Evolutionary conservation across 1,140 invertebrate genomes (phyloP).

Genomic region (Drosophila pruinosa): DNA sequence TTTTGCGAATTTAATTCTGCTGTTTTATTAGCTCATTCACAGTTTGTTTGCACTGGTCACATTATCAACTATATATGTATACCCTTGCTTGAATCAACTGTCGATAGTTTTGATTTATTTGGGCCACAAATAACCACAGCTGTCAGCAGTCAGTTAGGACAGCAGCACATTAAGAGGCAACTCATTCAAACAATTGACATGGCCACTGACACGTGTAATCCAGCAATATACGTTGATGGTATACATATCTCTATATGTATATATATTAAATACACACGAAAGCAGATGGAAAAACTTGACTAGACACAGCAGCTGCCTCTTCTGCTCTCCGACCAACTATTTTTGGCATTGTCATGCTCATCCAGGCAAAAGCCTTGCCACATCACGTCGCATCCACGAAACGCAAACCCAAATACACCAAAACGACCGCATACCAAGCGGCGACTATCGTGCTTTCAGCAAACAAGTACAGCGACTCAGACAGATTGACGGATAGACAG

Average conservation of each 20-base stretch:
- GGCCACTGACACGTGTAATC: slow-evolving; percentile 75
- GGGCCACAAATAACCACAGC: slow-evolving; percentile 1
- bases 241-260: background rate
- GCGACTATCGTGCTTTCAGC: background rate
- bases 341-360: slow-evolving; percentile 66
- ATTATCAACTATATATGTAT: background rate
- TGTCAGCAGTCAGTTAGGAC: slow-evolving; percentile 19
- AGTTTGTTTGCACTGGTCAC: slow-evolving; percentile 1
- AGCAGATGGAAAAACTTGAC: slow-evolving; percentile 23
- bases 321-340: background rate
- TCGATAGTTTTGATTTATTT: slow-evolving; percentile 17
- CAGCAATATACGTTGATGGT: slow-evolving; percentile 19
- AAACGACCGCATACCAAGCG: background rate
- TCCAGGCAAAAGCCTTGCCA: slow-evolving; percentile 52
- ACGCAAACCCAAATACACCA: slow-evolving; percentile 56
- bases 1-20: slow-evolving; percentile 16
- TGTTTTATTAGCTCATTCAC: background rate
- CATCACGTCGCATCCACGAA: slow-evolving; percentile 70
- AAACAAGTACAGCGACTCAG: slow-evolving; percentile 2
- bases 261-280: background rate
- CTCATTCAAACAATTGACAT: slow-evolving; percentile 73
- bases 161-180: slow-evolving; percentile 21
- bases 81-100: background rate
- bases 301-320: slow-evolving; percentile 41
- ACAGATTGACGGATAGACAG: background rate